phyloP scores from a whole-genome alignment of 2,888 invertebrate genomes.

The Eupithecia subfuscata region DNA sequence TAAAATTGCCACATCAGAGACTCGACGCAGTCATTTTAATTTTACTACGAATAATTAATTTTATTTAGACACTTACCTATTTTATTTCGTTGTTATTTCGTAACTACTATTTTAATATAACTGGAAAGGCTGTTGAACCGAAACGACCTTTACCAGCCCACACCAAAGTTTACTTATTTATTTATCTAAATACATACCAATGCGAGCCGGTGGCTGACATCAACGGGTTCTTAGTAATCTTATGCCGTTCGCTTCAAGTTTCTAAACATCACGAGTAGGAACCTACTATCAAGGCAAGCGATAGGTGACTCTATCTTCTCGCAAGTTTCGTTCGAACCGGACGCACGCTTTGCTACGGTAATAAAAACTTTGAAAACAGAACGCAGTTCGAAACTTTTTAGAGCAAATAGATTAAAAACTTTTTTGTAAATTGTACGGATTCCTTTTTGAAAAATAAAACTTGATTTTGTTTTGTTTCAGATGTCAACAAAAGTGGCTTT shows the following conservation, averaged over 20 bases:
- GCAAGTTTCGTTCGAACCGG: constrained; percentile 67
- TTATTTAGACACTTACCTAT: constrained; percentile 8
- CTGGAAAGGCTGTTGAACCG: constrained; percentile 31
- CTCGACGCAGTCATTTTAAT: not conserved
- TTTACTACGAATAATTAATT: constrained; percentile 12
- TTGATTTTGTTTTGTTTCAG: constrained; percentile 75
- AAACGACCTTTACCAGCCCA: constrained; percentile 34
- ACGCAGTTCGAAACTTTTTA: constrained; percentile 20
- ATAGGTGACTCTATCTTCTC: constrained; percentile 69
- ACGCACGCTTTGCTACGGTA: constrained; percentile 68
- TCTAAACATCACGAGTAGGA: constrained; percentile 70
- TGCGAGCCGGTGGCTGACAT: constrained; percentile 61
- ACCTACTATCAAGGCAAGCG: constrained; percentile 57
- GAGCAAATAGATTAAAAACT: not conserved
- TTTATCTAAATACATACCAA: constrained; percentile 41
- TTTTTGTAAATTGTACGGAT: not conserved
- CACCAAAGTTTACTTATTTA: constrained; percentile 39
- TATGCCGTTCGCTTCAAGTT: constrained; percentile 67
- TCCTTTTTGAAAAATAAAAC: constrained; percentile 14
- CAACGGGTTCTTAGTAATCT: constrained; percentile 64
- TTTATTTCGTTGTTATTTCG: constrained; percentile 10
- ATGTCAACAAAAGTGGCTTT: constrained; percentile 73
- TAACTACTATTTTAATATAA: constrained; percentile 6
- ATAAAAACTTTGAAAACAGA: constrained; percentile 40
- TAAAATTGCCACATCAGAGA: constrained; percentile 6